Evolutionary conservation across 1,140 invertebrate species (phyloP), one percentile per base, ranked within the genome.

Genomic region (Odontomachus brunneus): DNA sequence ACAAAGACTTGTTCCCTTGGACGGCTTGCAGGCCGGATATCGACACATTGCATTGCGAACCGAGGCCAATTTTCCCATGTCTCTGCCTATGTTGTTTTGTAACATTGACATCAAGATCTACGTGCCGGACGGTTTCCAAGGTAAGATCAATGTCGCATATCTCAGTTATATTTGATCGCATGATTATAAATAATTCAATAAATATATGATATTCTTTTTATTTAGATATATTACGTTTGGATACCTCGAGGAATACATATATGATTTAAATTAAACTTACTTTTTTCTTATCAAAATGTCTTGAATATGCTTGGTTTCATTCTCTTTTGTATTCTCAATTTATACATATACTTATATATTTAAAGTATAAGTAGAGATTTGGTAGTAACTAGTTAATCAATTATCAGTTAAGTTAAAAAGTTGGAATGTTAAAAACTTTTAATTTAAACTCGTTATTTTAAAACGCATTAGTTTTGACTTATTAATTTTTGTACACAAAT

Each of bases 71-170:
- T 99, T 99, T 93, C 98, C 99, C 44, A 98, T 99, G 97, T 99
- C 99, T 1, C 94, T 99, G 86, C 98, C 99, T 53, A 99, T 99
- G 97, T 94, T 99, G 69, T 99, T 99, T 94, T 99, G 99, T 93
- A 98, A 99, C 93, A 99, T 99, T 90, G 98, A 99, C 94, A 96
- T 99, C 57, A 99, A 99, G 95, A 99, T 99, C 87, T 99, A 99
- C 95, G 99, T 99, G 81, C 99, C 99, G 69, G 99, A 99, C 95
- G 99, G 99, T 75, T 97, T 99, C 92, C 98, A 99, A 96, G 98
- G 98, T 98, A 92, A 92, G 81, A 82, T 19, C 11, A 81, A 51
- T 33, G 29, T 33, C 5, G 29, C 29, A 33, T 19, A 44, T 26
- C 24, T 29, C 17, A 14, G 19, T 19, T 14, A 44, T 12, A 0